Evolutionary conservation across 2,797 vertebrate genomes (phyloP), one percentile per base, ranked within the genome.

Genomic region (Morus bassanus): DNA sequence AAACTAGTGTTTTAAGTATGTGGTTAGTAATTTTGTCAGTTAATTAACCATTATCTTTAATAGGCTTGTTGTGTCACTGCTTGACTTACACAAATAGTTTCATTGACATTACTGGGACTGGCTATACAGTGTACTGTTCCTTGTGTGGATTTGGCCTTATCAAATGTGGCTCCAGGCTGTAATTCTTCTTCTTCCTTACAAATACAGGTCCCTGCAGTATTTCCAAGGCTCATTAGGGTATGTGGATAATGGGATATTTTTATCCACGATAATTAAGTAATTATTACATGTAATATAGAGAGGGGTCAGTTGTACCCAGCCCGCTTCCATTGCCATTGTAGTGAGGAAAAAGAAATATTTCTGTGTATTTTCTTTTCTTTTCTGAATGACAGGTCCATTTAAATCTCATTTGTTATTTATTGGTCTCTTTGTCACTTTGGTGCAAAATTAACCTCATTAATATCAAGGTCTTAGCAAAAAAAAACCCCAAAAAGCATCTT

Each of bases 211-310:
- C 87, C 76, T 59, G 51, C 65, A 65, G 82, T 41, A 59, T 51
- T 78, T 67, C 73, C 91, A 88, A 61, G 73, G 76, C 89, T 95
- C 93, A 76, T 95, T 88, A 95, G 72, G 50, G 46, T 54, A 28
- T 13, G 63, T 11, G 77, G 76, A 81, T 92, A 96, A 95, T 69
- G 70, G 69, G 85, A 54, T 93, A 88, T 84, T 95, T 96, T 96
- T 88, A 81, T 78, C 79, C 51, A 17, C 1, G 16, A 41, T 93
- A 88, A 96, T 96, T 75, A 91, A 76, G 43, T 69, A 92, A 94
- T 94, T 86, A 95, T 39, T 48, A 43, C 3, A 4, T 30, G 54
- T 57, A 82, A 84, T 67, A 48, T 33, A 54, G 82, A 91, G 61
- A 69, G 48, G 4, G 39, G 73, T 73, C 82, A 91, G 37, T 90